phyloP scores from a whole-genome alignment of 1,140 invertebrate genomes.

The Drosophila virilis region DNA sequence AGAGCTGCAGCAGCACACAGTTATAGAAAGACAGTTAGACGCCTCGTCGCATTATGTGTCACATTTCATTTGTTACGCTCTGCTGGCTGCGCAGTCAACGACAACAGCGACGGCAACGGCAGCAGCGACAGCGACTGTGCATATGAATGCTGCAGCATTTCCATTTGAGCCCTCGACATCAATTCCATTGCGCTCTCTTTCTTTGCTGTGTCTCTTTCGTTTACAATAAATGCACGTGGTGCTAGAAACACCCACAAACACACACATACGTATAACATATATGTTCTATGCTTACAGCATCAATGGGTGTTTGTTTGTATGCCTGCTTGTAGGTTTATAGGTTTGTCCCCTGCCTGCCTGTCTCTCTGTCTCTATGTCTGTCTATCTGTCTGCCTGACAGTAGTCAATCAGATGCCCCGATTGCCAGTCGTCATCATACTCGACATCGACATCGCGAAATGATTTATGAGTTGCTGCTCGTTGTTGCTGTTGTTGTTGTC shows the following conservation, averaged over 20 bases:
- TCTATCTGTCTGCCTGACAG: slow-evolving; percentile 58
- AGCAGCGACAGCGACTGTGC: slow-evolving; percentile 26
- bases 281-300: slow-evolving; percentile 41
- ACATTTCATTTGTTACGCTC: slow-evolving; percentile 77
- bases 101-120: slow-evolving; percentile 26
- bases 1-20: slow-evolving; percentile 21
- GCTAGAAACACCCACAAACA: slow-evolving; percentile 28
- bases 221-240: slow-evolving; percentile 60
- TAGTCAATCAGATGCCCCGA: slow-evolving; percentile 77
- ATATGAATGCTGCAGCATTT: slow-evolving; percentile 57
- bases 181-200: slow-evolving; percentile 18
- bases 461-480: slow-evolving; percentile 71
- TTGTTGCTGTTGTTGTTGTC: slow-evolving; percentile 8
- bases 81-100: slow-evolving; percentile 51
- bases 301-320: slow-evolving; percentile 25
- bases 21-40: slow-evolving; percentile 67
- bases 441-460: slow-evolving; percentile 76
- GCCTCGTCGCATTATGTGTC: slow-evolving; percentile 78
- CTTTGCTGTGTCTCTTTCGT: slow-evolving; percentile 36
- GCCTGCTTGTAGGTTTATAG: slow-evolving; percentile 27
- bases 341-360: slow-evolving; percentile 16
- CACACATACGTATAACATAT: slow-evolving; percentile 28
- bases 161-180: slow-evolving; percentile 35
- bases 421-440: slow-evolving; percentile 79
- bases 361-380: slow-evolving; percentile 5